Percentiles rank a stretch among this genome's conserved stretches.
Evolutionary conservation across 2,797 vertebrate species (phyloP).

Genomic region (Neosalanx taihuensis): DNA sequence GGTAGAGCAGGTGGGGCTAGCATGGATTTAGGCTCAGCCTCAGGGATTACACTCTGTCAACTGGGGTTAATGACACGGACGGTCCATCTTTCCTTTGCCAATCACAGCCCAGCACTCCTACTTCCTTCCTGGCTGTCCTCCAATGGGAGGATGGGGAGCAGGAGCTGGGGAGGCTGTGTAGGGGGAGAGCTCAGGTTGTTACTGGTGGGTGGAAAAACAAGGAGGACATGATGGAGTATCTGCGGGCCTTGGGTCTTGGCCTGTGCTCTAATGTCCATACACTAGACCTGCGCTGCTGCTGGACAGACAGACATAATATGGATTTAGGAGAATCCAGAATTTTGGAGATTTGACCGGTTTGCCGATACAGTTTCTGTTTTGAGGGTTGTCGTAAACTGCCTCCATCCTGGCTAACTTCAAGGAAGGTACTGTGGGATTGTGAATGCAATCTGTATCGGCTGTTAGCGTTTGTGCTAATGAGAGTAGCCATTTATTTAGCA

Average conservation of each 20-base stretch:
- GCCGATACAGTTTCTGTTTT: constrained; percentile 16
- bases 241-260: constrained; percentile 25
- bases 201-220: constrained; percentile 8
- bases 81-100: constrained; percentile 44
- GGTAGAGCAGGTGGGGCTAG: constrained; percentile 55
- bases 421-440: constrained; percentile 41
- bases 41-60: constrained; percentile 61
- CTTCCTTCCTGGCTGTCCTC: constrained; percentile 34
- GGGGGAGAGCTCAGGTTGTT: constrained; percentile 7
- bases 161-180: constrained; percentile 22
- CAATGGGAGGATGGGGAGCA: constrained; percentile 34
- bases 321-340: no score
- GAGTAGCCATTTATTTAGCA: not conserved
- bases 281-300: constrained; percentile 3
- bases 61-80: constrained; percentile 46
- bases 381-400: constrained; percentile 4
- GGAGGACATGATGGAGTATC: constrained; percentile 27
- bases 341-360: constrained; percentile 15
- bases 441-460: not conserved
- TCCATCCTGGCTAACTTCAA: constrained; percentile 20
- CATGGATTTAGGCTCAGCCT: constrained; percentile 58
- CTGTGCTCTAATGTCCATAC: constrained; percentile 15
- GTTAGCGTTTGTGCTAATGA: not conserved
- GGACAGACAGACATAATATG: constrained; percentile 16
- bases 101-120: constrained; percentile 25